Evolutionary conservation across 2,113 vertebrate species (phyloP).

Genomic region (Vanacampus margaritifer): DNA sequence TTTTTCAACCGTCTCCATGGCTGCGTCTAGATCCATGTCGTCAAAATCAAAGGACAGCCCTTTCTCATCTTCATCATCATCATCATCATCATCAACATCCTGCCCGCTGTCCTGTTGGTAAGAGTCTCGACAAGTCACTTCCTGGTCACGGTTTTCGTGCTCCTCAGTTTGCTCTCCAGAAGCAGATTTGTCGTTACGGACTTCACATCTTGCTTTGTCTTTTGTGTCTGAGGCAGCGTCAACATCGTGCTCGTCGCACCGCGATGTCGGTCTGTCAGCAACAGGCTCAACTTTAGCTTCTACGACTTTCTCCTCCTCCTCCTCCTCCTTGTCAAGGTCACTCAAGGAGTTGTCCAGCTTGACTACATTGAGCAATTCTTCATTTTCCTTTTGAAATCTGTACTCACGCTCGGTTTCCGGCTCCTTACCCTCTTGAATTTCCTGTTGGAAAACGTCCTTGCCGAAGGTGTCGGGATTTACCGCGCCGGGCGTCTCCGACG

Average conservation of each 20-base stretch:
- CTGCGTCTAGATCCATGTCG: constrained; percentile 48
- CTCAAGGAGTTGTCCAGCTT: neutral
- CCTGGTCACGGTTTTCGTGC: neutral
- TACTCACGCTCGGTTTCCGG: neutral
- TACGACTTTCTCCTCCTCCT: too few species aligned
- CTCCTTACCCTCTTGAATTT: constrained; percentile 5
- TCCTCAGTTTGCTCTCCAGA: constrained; percentile 7
- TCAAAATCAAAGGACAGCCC: constrained; percentile 67
- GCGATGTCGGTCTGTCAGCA: neutral
- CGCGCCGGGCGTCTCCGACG: neutral
- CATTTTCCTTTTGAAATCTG: constrained; percentile 7
- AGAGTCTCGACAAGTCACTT: neutral
- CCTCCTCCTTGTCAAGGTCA: neutral
- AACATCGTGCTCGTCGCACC: neutral
- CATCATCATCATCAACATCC: constrained; percentile 6
- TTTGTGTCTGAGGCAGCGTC: neutral
- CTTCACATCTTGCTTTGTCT: constrained; percentile 3
- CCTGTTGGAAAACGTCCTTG: constrained; percentile 6
- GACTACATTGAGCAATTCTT: neutral
- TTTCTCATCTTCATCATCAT: constrained; percentile 35
- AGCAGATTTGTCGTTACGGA: neutral
- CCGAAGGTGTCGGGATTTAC: neutral
- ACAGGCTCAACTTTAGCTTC: neutral
- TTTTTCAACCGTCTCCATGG: neutral
- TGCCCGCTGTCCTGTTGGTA: constrained; percentile 13